A percentile compares a stretch with the other conserved stretches of the same genome.
phyloP scores from a whole-genome alignment of 2,888 invertebrate species.

The Sarcophaga subvicina region DNA sequence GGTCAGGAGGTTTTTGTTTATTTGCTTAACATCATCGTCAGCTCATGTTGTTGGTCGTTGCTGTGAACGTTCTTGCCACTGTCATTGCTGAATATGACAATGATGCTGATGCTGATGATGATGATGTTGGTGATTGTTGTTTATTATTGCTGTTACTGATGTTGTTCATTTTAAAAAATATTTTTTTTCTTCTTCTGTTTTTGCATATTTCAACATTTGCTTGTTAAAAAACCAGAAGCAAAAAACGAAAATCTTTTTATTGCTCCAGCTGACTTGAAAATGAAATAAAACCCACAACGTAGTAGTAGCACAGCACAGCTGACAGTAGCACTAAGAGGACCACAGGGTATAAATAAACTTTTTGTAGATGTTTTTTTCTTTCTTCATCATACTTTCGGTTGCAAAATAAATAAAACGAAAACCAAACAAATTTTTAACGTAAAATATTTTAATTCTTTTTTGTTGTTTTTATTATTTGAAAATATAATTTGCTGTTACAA shows the following conservation, averaged over 20 bases:
- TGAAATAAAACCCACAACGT: constrained; percentile 2
- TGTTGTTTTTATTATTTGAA: constrained; percentile 45
- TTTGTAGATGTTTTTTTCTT: constrained; percentile 1
- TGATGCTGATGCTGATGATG: constrained; percentile 23
- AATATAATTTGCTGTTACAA: constrained; percentile 53
- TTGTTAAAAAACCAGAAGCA: constrained; percentile 35
- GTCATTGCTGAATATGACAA: constrained; percentile 72
- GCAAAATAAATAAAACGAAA: background rate
- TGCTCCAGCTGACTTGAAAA: background rate
- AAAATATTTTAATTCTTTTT: background rate
- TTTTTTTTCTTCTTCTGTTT: background rate
- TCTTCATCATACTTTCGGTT: constrained; percentile 24
- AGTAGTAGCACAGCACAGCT: constrained; percentile 58
- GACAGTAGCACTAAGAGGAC: constrained; percentile 55
- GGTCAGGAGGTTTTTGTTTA: constrained; percentile 38
- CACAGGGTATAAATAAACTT: constrained; percentile 62
- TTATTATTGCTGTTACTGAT: constrained; percentile 52
- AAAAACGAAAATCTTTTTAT: background rate
- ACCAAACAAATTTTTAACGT: background rate
- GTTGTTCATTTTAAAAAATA: constrained; percentile 49
- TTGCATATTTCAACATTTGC: constrained; percentile 55
- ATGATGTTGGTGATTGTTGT: constrained; percentile 43
- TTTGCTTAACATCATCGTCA: constrained; percentile 71
- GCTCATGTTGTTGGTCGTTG: constrained; percentile 32
- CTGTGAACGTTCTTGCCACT: constrained; percentile 66